These are phyloP conservation scores for Sinocyclocheilus maitianheensis DNA, from an alignment of 2,113 vertebrate genomes.

Conservation along the genomic window DNA sequence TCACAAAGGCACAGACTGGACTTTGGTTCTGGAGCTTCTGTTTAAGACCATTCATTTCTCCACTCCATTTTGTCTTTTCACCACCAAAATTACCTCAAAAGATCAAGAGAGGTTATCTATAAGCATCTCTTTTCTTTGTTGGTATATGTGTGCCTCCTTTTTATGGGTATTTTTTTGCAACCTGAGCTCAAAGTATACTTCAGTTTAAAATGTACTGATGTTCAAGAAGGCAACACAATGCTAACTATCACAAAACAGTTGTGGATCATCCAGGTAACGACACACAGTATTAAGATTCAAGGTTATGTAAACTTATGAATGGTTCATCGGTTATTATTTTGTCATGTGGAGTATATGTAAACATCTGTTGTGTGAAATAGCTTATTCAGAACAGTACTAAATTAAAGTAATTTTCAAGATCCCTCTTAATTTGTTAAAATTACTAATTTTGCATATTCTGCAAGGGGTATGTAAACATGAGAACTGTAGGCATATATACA, in stretches of 20 bases:
- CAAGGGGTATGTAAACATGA: no score
- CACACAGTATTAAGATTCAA: neutral
- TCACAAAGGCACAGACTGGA: slow-evolving; percentile 51
- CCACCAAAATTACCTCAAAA: neutral
- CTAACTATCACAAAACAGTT: no score
- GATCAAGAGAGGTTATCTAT: slow-evolving; percentile 18
- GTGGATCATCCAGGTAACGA: neutral
- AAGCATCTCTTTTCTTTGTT: no score
- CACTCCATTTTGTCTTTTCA: slow-evolving; percentile 48
- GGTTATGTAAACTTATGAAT: neutral
- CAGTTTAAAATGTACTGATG: neutral
- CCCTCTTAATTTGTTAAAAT: no score
- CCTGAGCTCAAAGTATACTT: neutral
- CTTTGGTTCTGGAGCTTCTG: neutral
- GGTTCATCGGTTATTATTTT: no score
- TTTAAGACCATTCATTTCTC: slow-evolving; percentile 4
- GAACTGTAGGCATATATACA: no score
- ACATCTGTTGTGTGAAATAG: no score
- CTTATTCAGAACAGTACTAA: no score
- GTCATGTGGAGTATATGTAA: no score
- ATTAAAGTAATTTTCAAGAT: no score
- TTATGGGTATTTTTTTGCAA: neutral
- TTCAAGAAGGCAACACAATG: neutral
- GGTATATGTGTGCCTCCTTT: no score
- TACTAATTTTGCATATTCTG: no score